Evolutionary conservation across 2,797 vertebrate genomes (phyloP), one percentile per base, ranked within the genome.

Genomic region (Hybognathus amarus): DNA sequence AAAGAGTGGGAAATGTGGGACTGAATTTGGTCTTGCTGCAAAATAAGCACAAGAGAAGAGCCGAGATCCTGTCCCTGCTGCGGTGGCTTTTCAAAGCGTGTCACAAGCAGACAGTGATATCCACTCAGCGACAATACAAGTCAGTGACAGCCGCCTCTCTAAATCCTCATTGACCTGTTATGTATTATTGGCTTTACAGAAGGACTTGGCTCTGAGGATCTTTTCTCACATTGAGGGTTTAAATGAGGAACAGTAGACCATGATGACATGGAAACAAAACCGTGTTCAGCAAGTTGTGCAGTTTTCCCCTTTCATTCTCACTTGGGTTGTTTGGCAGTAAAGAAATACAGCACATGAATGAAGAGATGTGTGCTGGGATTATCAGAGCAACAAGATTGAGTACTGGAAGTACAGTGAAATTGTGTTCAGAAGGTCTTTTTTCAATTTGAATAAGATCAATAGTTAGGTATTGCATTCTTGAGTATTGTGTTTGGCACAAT

Each of bases 151-250:
- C 75, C 52, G n/a, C 52, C 84, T 61, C 40, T 69, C 30, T 76
- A 71, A 80, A 79, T 84, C 78, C 64, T 85, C 80, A 79, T 84
- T 87, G 59, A 82, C 87, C 76, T 86, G 85, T 80, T 79, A 76
- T 52, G 75, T 63, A 80, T 80, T 87, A 87, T 75, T 52, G 77
- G 79, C 79, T 87, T 86, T 73, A 73, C 66, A 79, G 30, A 74
- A 77, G 69, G 78, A 64, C 61, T 80, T 77, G 78, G 75, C 82
- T 74, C 56, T 2, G 66, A 77, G 71, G 66, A 77, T 24, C 70
- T 70, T 87, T 84, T 54, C 74, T 81, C 77, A 52, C 77, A 87
- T 70, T 73, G 15, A 68, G 33, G 70, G 67, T 78, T 78, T 87
- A 68, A 80, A 85, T 68, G 76, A 70, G 70, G 70, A 69, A 63